Evolutionary conservation across 2,113 vertebrate genomes (phyloP), one percentile per base, ranked within the genome.

Genomic region (Salvator merianae): DNA sequence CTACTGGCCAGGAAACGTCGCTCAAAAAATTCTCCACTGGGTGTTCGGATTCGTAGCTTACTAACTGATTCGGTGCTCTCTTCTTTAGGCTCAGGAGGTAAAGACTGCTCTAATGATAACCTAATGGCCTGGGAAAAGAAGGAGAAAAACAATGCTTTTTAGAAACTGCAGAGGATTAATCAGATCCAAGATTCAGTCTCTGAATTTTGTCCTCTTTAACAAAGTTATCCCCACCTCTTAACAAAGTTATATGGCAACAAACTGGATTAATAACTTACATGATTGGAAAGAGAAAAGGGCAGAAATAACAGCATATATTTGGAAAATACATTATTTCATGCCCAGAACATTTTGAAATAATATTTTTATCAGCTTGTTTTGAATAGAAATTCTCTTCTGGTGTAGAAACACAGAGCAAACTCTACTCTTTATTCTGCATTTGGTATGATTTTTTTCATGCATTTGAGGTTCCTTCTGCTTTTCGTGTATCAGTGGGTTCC

Each of bases 21-120:
- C 91, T 98, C 99, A 79, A 99, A 95, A 94, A 99, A 99, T 92
- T 99, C 96, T 81, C 99, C 99, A 2, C 98, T 99, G 79, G 99
- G 99, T 0, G 98, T 99, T 86, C 99, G 97, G 89, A 99, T 97
- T 59, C 99, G 96, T 88, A 99, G 96, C 88, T 99, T 99, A 93
- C 98, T 99, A 95, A 99, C 96, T 1, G 97, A 98, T 93, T 99
- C 98, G 2, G 88, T 95, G 74, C 95, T 94, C 91, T 99, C 98
- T 87, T 98, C 97, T 10, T 95, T 95, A 0, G 99, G 99, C 88
- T 99, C 98, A 1, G 97, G 96, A 83, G 98, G 99, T 91, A 99
- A 91, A 86, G 98, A 95, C 79, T 99, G 98, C 94, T 99, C 99
- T 90, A 99, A 93, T 72, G 99, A 99, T 24, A 99, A 96, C 83